These are phyloP conservation scores for Lerista edwardsae DNA, from an alignment of 2,797 vertebrate species.

Conservation along the genomic window DNA sequence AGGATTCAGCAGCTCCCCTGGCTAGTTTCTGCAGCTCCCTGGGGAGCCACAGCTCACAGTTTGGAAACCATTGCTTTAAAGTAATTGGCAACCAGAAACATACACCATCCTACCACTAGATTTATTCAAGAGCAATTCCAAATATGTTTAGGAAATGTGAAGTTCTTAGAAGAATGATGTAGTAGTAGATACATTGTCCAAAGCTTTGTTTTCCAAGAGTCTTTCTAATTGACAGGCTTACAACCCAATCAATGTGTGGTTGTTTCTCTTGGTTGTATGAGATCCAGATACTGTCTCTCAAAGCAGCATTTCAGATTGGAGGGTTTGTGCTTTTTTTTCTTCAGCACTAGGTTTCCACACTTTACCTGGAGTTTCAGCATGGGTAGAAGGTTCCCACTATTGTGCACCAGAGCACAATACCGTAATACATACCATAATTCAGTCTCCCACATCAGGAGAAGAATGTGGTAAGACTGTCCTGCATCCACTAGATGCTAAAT, in stretches of 20 bases:
- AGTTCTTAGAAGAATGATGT: conserved; percentile 20
- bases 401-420: not conserved
- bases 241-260: not conserved
- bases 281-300: not conserved
- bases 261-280: not conserved
- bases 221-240: not conserved
- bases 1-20: too few species aligned
- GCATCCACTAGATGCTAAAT: not conserved
- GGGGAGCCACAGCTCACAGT: too few species aligned
- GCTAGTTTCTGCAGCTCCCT: too few species aligned
- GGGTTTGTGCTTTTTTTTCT: not conserved
- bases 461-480: not conserved
- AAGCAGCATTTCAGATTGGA: not conserved
- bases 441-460: not conserved
- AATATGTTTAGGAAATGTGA: conserved; percentile 30
- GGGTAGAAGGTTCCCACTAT: not conserved
- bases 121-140: conserved; percentile 28
- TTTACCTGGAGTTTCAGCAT: not conserved
- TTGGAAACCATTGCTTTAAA: too few species aligned
- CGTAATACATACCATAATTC: too few species aligned
- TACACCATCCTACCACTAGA: conserved; percentile 5
- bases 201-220: not conserved
- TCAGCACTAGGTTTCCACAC: not conserved
- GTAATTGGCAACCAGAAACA: not conserved
- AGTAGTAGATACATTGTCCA: not conserved